phyloP scores from a whole-genome alignment of 2,888 invertebrate species.

The Tyria jacobaeae region DNA sequence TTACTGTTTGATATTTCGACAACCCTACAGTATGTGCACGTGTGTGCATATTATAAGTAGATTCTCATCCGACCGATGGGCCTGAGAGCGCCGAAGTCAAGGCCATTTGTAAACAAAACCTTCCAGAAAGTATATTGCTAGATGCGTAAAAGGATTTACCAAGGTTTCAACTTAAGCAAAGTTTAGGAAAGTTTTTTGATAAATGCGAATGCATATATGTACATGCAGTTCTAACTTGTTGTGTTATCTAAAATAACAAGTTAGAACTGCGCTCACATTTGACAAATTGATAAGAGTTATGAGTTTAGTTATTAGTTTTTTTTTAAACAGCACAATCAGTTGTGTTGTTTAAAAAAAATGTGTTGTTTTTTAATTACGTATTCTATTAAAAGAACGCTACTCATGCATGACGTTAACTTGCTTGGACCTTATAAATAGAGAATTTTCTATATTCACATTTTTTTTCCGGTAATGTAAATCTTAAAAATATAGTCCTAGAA shows the following conservation, averaged over 20 bases:
- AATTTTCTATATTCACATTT: too few relatives aligned
- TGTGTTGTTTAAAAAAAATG: too few relatives aligned
- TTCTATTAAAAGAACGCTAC: background rate
- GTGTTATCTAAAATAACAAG: background rate
- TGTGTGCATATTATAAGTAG: conserved; percentile 17
- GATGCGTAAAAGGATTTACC: conserved; percentile 28
- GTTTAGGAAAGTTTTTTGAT: conserved; percentile 7
- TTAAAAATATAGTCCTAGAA: too few relatives aligned
- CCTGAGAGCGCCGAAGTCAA: conserved; percentile 45
- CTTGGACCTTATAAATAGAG: too few relatives aligned
- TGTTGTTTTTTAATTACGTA: background rate
- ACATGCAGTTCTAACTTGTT: background rate
- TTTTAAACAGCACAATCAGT: too few relatives aligned
- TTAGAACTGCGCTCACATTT: too few relatives aligned
- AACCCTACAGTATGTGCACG: conserved; percentile 36
- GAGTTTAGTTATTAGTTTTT: too few relatives aligned
- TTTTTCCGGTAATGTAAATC: too few relatives aligned
- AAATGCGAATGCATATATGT: background rate
- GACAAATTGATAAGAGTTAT: too few relatives aligned
- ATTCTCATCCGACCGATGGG: conserved; percentile 32
- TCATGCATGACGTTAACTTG: too few relatives aligned
- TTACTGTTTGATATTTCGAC: conserved; percentile 3
- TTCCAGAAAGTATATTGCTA: conserved; percentile 41
- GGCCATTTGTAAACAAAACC: conserved; percentile 56
- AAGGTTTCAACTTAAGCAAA: conserved; percentile 14